Conservation (phyloP, 2,797 vertebrate genomes). For the Gymnothorax reevesii region DNA sequence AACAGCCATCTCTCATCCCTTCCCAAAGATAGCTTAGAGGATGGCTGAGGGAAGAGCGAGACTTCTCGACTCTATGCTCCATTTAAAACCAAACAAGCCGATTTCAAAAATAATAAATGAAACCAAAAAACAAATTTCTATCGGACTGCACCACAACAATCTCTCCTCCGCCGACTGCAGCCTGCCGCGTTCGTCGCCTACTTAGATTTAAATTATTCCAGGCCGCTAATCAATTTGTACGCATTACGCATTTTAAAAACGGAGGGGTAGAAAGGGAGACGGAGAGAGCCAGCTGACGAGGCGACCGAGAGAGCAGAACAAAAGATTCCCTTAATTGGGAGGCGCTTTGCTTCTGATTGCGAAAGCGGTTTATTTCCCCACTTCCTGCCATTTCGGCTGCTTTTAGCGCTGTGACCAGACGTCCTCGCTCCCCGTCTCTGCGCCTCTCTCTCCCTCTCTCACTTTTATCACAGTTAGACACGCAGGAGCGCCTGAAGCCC, state of each 20-base stretch:
- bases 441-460: background rate
- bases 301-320: background rate
- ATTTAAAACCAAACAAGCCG: background rate
- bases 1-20: background rate
- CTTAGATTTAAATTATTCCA: constrained; percentile 5
- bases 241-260: background rate
- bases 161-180: background rate
- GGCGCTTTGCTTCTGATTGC: constrained; percentile 5
- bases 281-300: background rate
- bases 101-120: background rate
- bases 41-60: background rate
- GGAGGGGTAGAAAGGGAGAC: background rate
- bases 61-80: background rate
- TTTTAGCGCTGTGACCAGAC: constrained; percentile 11
- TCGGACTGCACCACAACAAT: background rate
- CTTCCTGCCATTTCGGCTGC: background rate
- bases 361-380: background rate
- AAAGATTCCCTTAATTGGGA: background rate
- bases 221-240: background rate
- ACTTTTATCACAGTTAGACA: constrained; percentile 5
- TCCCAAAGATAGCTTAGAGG: background rate
- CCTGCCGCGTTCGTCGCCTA: background rate
- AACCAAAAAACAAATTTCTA: background rate
- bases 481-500: background rate
- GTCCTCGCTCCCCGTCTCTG: background rate